Evolutionary conservation across 2,113 vertebrate species (phyloP).

Genomic region (Chamaetylas fuelleborni): DNA sequence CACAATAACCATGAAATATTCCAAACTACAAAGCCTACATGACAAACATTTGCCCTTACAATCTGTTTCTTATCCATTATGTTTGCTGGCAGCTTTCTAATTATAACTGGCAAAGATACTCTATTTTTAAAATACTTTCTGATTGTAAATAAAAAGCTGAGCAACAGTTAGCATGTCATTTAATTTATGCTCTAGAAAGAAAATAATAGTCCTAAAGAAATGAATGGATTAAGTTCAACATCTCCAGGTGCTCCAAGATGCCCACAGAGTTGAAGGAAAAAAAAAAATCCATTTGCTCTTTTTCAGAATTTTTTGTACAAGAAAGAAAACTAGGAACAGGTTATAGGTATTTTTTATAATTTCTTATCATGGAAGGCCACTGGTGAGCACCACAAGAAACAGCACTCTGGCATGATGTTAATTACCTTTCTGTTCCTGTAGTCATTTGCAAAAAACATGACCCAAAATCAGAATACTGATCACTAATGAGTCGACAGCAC

Average conservation of each 20-base stretch:
- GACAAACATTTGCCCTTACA: not conserved
- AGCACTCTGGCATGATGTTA: not conserved
- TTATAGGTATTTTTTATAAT: not conserved
- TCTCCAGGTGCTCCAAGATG: not conserved
- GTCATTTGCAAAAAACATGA: not conserved
- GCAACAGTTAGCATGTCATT: not conserved
- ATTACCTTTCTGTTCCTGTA: not conserved
- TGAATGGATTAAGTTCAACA: not conserved
- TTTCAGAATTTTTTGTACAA: not conserved
- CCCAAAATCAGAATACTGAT: not conserved
- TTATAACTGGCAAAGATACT: not conserved
- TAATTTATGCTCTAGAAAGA: not conserved
- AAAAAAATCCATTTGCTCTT: not conserved
- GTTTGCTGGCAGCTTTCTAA: conserved; percentile 4
- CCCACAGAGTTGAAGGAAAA: not conserved
- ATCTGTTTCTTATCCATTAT: not conserved
- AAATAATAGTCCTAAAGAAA: not conserved
- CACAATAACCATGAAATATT: not conserved
- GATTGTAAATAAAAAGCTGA: not conserved
- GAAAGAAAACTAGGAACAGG: not conserved
- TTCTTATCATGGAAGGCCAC: not conserved
- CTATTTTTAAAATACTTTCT: not conserved
- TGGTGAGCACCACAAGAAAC: not conserved
- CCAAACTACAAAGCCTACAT: not conserved
- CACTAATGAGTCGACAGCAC: not conserved